phyloP scores from a whole-genome alignment of 2,113 vertebrate genomes.

The Lagopus leucura region DNA sequence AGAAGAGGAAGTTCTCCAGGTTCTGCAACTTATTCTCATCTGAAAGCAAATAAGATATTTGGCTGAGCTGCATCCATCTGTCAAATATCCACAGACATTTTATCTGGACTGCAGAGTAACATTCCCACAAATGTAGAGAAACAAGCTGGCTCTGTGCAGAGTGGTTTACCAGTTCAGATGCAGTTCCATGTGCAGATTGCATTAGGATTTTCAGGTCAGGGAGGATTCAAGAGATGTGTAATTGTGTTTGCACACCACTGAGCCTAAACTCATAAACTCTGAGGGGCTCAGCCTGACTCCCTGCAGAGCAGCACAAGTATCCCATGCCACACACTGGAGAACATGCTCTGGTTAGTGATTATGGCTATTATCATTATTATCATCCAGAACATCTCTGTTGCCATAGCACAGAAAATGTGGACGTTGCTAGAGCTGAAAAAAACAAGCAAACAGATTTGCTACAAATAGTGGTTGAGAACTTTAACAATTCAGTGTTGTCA shows the following conservation, averaged over 20 bases:
- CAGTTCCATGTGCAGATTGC: background rate
- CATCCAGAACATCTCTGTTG: background rate
- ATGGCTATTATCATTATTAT: fast-evolving
- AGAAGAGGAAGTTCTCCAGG: background rate
- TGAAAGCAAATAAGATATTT: background rate
- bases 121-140: background rate
- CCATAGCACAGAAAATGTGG: no score
- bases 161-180: background rate
- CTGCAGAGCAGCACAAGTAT: background rate
- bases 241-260: background rate
- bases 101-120: background rate
- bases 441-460: background rate
- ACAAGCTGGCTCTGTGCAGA: background rate
- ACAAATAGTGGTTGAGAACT: background rate
- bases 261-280: conserved; percentile 15
- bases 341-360: background rate
- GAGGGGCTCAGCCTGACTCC: background rate
- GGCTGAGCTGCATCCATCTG: background rate
- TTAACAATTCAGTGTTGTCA: background rate
- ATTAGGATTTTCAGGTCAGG: conserved; percentile 23
- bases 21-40: background rate
- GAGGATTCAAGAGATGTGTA: background rate
- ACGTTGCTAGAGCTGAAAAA: background rate
- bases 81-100: background rate
- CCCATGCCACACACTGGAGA: background rate